A percentile compares a stretch with the other conserved stretches of the same genome.
Evolutionary conservation across 2,797 vertebrate genomes (phyloP).

Genomic region (Artibeus lituratus): DNA sequence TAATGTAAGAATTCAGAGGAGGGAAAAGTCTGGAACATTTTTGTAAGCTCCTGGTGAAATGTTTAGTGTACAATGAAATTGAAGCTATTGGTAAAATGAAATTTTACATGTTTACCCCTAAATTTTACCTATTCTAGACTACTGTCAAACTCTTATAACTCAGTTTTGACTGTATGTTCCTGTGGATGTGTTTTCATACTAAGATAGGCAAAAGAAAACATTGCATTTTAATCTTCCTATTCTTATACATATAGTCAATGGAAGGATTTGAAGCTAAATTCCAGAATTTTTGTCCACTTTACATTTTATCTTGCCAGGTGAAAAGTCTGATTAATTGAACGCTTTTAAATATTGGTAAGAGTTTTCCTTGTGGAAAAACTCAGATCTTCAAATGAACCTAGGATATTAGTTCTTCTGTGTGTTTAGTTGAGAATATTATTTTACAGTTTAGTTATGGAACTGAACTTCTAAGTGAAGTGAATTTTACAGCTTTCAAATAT

Average conservation of each 20-base stretch:
- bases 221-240: background rate
- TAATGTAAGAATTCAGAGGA: constrained; percentile 23
- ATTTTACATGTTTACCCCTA: background rate
- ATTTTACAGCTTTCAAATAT: constrained; percentile 3
- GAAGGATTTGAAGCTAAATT: background rate
- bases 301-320: background rate
- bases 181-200: background rate
- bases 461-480: background rate
- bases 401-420: background rate
- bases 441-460: background rate
- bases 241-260: background rate
- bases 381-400: background rate
- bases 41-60: constrained; percentile 16
- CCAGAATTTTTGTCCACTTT: background rate
- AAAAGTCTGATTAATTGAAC: constrained; percentile 29
- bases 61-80: background rate
- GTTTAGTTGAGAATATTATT: constrained; percentile 33
- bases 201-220: constrained; percentile 14
- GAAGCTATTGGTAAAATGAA: background rate
- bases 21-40: background rate
- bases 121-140: background rate
- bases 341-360: constrained; percentile 4
- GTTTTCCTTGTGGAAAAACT: constrained; percentile 11
- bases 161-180: background rate
- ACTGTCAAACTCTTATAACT: background rate